These are phyloP conservation scores for Phortica okadai DNA, from an alignment of 2,888 invertebrate species.

Conservation along the genomic window DNA sequence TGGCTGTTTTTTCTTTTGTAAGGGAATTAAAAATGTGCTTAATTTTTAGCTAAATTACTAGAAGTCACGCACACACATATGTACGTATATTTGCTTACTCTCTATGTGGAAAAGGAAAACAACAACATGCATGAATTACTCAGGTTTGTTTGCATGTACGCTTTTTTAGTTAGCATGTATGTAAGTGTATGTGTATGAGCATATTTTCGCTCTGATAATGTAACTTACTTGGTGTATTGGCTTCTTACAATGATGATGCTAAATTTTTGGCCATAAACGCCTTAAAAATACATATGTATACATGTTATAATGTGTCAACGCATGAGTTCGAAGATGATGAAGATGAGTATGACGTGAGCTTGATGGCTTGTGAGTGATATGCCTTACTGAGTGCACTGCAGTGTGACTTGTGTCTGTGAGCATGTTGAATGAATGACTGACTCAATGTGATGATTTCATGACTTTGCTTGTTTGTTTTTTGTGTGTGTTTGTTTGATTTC, in stretches of 20 bases:
- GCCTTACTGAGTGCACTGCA: neutral
- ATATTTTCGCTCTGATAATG: no score
- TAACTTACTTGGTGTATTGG: constrained; percentile 23
- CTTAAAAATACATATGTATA: neutral
- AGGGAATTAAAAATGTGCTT: neutral
- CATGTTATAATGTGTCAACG: no score
- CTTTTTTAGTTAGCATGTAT: constrained; percentile 38
- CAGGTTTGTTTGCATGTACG: constrained; percentile 26
- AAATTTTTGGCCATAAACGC: neutral
- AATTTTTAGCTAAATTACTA: neutral
- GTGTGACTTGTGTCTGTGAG: neutral
- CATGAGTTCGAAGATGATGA: constrained; percentile 30
- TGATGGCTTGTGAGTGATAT: constrained; percentile 32
- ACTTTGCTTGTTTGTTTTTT: neutral
- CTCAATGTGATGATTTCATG: constrained; percentile 18
- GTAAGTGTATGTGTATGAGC: constrained; percentile 33
- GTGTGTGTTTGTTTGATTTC: neutral
- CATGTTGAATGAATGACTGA: neutral
- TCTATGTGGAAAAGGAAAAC: constrained; percentile 17
- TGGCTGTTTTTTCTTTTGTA: constrained; percentile 25
- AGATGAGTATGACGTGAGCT: constrained; percentile 23
- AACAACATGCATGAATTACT: no score
- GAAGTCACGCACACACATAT: no score
- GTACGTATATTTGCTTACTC: constrained; percentile 29
- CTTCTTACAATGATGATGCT: constrained; percentile 3